Percentiles rank a stretch among this genome's conserved stretches.
These are phyloP conservation scores for Cladorhizidae sp. DNA, from an alignment of 37 sponge, comb jelly and placozoan species.

Conservation along the genomic window DNA sequence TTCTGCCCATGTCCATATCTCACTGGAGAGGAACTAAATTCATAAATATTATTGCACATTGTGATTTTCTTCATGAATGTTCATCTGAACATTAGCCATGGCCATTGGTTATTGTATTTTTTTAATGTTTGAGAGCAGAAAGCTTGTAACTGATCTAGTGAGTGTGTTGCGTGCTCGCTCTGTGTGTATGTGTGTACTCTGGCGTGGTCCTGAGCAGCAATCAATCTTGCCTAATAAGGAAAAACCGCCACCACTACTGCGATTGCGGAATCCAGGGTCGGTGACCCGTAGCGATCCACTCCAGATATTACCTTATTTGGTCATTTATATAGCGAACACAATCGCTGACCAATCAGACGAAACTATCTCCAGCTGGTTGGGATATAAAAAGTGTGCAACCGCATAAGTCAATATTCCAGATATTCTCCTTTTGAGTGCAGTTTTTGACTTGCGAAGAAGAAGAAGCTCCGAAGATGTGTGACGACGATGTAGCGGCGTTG, in stretches of 20 bases:
- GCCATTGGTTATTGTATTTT: not conserved
- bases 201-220: not conserved
- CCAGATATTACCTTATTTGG: slow-evolving; percentile 1
- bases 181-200: not conserved
- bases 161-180: too few species aligned
- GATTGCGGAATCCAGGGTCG: not conserved
- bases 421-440: too few species aligned
- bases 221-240: not conserved
- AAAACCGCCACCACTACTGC: too few species aligned
- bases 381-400: too few species aligned
- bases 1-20: slow-evolving; percentile 3
- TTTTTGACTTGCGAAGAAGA: not conserved
- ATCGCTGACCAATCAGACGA: not conserved
- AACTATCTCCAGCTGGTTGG: too few species aligned
- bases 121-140: not conserved
- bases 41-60: too few species aligned
- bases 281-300: not conserved
- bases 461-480: slow-evolving; percentile 39
- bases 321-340: not conserved
- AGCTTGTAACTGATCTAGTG: too few species aligned
- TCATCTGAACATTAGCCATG: too few species aligned
- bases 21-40: not conserved
- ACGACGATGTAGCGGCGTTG: slow-evolving; percentile 97
- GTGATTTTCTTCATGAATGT: not conserved
- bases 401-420: too few species aligned